Evolutionary conservation across 2,113 vertebrate species (phyloP), one percentile per base, ranked within the genome.

Genomic region (Hymenochirus boettgeri): DNA sequence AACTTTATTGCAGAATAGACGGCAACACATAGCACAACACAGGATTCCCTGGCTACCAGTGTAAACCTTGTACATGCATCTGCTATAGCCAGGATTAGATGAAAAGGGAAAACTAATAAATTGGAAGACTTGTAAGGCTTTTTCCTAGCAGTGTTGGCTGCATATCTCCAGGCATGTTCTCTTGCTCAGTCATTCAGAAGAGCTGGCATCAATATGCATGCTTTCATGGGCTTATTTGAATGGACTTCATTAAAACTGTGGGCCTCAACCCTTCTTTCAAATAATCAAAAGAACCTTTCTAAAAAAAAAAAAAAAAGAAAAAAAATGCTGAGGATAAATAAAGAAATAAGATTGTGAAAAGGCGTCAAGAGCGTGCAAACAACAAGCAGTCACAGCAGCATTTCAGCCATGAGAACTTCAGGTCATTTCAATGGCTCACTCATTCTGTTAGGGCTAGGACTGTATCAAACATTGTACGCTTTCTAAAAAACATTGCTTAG

Each of bases 161-260:
- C 22, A 17, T 59, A 60, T 39, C 33, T 42, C 15, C 56, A 53
- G 65, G 22, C 48, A 39, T 53, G 65, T 52, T 61, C 54, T 37
- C 58, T 48, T 62, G 57, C 24, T 52, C 57, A 51, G 63, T 31
- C 33, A 62, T 65, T 50, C 61, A 47, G 35, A 51, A 39, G 52
- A 37, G 39, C 45, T 55, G 61, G 27, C 61, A 71, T 70, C 66
- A 58, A 50, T 65, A 70, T 64, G 65, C 71, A 69, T 58, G 45
- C 57, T 54, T 73, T 69, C 55, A 64, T 57, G 35, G 58, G 31
- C 33, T 64, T 63, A 52, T 65, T 60, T 73, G 66, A 73, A 65
- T 61, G 31, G 61, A 64, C 61, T 73, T 73, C 61, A 73, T 70
- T 73, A 70, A 73, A 70, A 70, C 66, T 48, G 61, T 45, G 61